Evolutionary conservation across 2,888 invertebrate species (phyloP).

Genomic region (Chorisops tibialis): DNA sequence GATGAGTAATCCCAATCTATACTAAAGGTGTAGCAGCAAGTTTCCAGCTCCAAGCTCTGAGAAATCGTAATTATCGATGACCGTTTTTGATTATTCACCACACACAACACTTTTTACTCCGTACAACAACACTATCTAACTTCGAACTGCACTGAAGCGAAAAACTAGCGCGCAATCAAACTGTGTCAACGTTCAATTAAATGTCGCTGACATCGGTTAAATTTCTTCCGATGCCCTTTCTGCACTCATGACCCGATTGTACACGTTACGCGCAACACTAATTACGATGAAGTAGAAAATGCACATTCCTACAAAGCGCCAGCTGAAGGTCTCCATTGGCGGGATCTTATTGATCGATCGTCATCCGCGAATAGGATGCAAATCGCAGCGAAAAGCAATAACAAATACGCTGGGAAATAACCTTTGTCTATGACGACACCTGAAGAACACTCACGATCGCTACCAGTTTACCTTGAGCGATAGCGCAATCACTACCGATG

Average conservation of each 20-base stretch:
- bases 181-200: slow-evolving; percentile 5
- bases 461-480: slow-evolving; percentile 8
- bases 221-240: slow-evolving; percentile 1
- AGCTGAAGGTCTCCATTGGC: slow-evolving; percentile 39
- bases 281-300: slow-evolving; percentile 39
- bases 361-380: too few species aligned
- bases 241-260: slow-evolving; percentile 10
- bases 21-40: background rate
- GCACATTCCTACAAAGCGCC: slow-evolving; percentile 38
- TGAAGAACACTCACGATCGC: background rate
- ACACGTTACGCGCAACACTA: slow-evolving; percentile 24
- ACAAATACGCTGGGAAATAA: too few species aligned
- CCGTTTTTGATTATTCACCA: slow-evolving; percentile 6
- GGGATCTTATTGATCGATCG: background rate
- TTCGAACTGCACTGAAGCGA: too few species aligned
- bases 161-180: background rate
- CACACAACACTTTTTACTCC: too few species aligned
- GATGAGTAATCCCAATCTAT: slow-evolving; percentile 19
- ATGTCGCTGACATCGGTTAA: background rate
- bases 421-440: background rate
- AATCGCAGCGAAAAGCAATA: too few species aligned
- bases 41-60: background rate
- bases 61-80: background rate
- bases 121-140: too few species aligned
- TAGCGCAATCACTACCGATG: background rate